Evolutionary conservation across 2,888 invertebrate species (phyloP).

Genomic region (Tipula helvola): DNA sequence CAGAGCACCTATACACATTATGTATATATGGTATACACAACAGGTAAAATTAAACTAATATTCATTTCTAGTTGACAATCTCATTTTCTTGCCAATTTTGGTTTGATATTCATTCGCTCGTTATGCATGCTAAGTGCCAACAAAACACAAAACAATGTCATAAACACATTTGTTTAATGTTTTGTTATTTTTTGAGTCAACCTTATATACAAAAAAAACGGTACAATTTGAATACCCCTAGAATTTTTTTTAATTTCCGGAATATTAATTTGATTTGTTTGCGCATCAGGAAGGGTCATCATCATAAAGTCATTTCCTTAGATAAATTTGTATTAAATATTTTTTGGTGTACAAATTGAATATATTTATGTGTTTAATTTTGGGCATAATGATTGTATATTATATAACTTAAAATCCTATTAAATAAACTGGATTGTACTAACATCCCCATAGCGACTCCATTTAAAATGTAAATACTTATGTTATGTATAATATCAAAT

Average conservation of each 20-base stretch:
- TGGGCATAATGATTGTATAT: too few relatives aligned
- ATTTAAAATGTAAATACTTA: neutral
- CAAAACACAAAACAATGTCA: neutral
- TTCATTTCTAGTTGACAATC: neutral
- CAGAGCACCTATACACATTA: too few relatives aligned
- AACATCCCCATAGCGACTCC: neutral
- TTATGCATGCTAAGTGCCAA: neutral
- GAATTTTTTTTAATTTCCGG: neutral
- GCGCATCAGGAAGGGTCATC: neutral
- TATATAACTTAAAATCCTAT: neutral
- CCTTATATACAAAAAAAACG: neutral
- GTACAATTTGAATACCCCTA: neutral
- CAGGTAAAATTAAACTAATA: neutral
- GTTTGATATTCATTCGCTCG: neutral
- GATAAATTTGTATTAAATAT: neutral
- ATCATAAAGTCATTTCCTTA: neutral
- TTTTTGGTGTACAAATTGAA: too few relatives aligned
- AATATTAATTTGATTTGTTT: neutral
- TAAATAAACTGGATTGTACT: neutral
- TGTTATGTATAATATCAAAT: neutral
- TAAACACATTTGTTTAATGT: neutral
- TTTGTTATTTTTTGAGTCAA: neutral
- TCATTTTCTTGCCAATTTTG: neutral
- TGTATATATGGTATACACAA: too few relatives aligned
- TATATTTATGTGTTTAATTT: too few relatives aligned